Percentiles rank a stretch among this genome's conserved stretches.
phyloP scores from a whole-genome alignment of 2,888 invertebrate species.

The Asteroscopus sphinx region DNA sequence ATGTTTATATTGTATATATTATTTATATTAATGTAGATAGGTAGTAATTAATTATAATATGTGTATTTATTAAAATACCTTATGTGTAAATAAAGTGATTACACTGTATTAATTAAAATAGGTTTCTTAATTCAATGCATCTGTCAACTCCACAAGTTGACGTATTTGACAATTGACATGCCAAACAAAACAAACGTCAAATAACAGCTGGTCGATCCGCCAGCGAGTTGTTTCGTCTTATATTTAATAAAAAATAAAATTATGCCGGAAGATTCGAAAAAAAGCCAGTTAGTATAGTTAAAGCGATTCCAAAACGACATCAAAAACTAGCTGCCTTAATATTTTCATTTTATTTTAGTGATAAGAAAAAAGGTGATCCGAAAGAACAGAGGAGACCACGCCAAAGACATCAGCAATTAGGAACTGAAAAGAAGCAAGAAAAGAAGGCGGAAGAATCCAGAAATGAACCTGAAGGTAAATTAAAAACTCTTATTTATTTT shows the following conservation, averaged over 20 bases:
- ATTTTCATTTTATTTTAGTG: slow-evolving; percentile 62
- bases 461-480: slow-evolving; percentile 59
- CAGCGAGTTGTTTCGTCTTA: slow-evolving; percentile 4
- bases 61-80: no score
- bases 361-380: slow-evolving; percentile 74
- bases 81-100: no score
- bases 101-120: no score
- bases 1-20: no score
- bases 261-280: slow-evolving; percentile 78
- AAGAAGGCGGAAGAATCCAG: slow-evolving; percentile 63
- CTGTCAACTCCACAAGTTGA: not conserved
- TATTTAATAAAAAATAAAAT: slow-evolving; percentile 11
- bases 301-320: no score
- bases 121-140: no score
- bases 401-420: slow-evolving; percentile 64
- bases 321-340: not conserved
- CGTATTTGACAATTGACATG: not conserved
- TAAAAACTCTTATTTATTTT: not conserved
- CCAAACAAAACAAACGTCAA: slow-evolving; percentile 2
- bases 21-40: no score
- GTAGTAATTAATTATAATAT: no score
- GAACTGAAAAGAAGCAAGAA: slow-evolving; percentile 56
- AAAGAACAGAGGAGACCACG: slow-evolving; percentile 81
- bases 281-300: slow-evolving; percentile 70
- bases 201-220: slow-evolving; percentile 9